Evolutionary conservation across 1,140 invertebrate genomes (phyloP).

Genomic region (Drosophila ogumai): DNA sequence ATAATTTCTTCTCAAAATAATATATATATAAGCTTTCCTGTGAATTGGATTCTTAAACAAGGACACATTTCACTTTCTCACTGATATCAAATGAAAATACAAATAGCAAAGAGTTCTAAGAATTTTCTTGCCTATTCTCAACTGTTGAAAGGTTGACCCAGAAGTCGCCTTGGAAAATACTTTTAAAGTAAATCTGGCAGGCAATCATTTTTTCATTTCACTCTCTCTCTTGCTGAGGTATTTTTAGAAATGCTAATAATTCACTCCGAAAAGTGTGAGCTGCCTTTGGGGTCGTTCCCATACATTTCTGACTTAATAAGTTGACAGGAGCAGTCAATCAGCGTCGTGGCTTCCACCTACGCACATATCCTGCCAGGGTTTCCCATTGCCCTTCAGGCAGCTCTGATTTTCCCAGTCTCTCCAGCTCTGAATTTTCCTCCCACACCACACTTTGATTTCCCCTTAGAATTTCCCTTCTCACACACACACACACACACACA

Average conservation of each 20-base stretch:
- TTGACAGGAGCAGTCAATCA: conserved; percentile 78
- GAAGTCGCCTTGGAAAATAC: neutral
- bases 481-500: neutral
- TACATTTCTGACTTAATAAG: conserved; percentile 73
- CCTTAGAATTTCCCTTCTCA: conserved; percentile 2
- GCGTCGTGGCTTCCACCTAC: conserved; percentile 47
- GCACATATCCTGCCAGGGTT: conserved; percentile 25
- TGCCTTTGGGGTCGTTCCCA: conserved; percentile 11
- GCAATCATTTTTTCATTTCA: conserved; percentile 17
- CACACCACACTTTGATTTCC: conserved; percentile 2
- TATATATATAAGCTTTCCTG: too few species aligned
- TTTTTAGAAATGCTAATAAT: conserved; percentile 70
- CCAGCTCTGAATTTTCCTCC: neutral
- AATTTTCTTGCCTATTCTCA: conserved; percentile 7
- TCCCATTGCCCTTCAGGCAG: conserved; percentile 8
- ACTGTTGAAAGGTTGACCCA: conserved; percentile 8
- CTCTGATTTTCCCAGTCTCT: conserved; percentile 13
- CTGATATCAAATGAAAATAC: neutral
- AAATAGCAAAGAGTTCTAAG: neutral
- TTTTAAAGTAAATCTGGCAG: conserved; percentile 24
- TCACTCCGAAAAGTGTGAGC: conserved; percentile 46
- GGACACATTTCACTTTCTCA: neutral
- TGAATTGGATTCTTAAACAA: neutral
- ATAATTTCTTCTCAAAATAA: neutral
- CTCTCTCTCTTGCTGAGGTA: conserved; percentile 25